Conservation (phyloP, 1,140 invertebrate species). For the Drosophila sucinea region DNA sequence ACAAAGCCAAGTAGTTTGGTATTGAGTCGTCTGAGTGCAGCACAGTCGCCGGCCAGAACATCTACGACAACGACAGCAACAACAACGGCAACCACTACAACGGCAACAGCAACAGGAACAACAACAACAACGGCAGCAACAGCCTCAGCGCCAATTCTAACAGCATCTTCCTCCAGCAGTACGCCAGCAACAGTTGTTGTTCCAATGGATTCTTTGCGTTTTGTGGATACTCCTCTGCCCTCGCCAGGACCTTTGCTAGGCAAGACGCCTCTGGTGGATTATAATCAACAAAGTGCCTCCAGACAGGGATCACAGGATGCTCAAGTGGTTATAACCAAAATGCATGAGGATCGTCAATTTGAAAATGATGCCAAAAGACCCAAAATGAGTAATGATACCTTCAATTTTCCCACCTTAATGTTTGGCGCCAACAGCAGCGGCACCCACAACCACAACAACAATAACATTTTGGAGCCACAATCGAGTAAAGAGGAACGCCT, state of each 20-base stretch:
- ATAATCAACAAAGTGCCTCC: conserved; percentile 57
- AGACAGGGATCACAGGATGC: conserved; percentile 60
- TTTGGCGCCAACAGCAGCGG: conserved; percentile 24
- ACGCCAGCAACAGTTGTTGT: conserved; percentile 24
- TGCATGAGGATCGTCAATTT: conserved; percentile 77
- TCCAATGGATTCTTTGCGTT: conserved; percentile 49
- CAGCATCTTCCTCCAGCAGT: neutral
- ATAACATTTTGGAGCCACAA: conserved; percentile 11
- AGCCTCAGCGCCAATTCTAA: neutral
- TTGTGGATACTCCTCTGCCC: conserved; percentile 85
- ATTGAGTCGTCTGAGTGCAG: conserved; percentile 78
- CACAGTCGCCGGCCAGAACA: conserved; percentile 61
- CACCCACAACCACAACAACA: conserved; percentile 18
- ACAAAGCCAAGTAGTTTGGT: conserved; percentile 85
- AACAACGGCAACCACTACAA: conserved; percentile 10
- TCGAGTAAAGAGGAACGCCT: conserved; percentile 70
- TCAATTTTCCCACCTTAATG: neutral
- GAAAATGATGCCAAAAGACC: conserved; percentile 25
- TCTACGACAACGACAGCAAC: conserved; percentile 37
- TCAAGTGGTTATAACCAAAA: conserved; percentile 77
- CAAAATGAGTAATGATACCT: conserved; percentile 47
- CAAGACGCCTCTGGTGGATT: conserved; percentile 90
- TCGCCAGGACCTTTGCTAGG: conserved; percentile 91
- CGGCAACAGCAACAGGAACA: neutral
- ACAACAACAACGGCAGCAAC: conserved; percentile 17